Base-by-base conservation (phyloP, 2,113 vertebrate genomes). In the Oncorhynchus mykiss region DNA sequence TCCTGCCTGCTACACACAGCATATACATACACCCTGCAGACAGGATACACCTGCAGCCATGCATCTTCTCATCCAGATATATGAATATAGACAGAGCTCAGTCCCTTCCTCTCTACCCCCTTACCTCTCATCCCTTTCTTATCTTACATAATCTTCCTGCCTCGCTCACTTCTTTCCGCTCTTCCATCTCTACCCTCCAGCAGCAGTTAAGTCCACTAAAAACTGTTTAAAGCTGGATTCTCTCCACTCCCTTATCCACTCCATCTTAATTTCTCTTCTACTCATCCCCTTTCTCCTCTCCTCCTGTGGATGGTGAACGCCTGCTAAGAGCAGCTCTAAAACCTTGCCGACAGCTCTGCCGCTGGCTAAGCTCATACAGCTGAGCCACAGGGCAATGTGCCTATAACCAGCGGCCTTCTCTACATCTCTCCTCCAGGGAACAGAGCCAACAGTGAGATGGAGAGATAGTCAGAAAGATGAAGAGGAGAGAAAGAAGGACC, bases 301-400 rank as follows among this genome's bases (percentile, higher is more conserved):
- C 25, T 31, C 18, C 71, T 79, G 34, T 31, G 39, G 39, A 45
- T 45, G 39, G 39, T 45, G 39, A 12, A 18, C 72, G 75, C 18
- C 14, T 57, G 20, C 22, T 64, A 64, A 64, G 62, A 64, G 22
- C 68, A 85, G 72, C 67, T 80, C 76, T 72, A 71, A 80, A 45
- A 74, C 29, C 77, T 22, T 71, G 77, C 83, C 71, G 72, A 39
- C 51, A 84, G 70, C 62, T 67, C 66, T 64, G 77, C 81, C 73
- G 67, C 67, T 75, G 78, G 75, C 81, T 78, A 82, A 84, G 12
- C 51, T 86, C 74, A 80, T 81, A 45, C 39, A 45, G 39, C 39
- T 45, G 39, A 83, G 85, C 79, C 78, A 85, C n/a, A n/a, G 2
- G 39, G 9, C 72, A 75, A 73, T 70, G 71, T 54, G 16, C 73